Conservation (phyloP, 2,888 invertebrate species). For the Nephrotoma flavescens region DNA sequence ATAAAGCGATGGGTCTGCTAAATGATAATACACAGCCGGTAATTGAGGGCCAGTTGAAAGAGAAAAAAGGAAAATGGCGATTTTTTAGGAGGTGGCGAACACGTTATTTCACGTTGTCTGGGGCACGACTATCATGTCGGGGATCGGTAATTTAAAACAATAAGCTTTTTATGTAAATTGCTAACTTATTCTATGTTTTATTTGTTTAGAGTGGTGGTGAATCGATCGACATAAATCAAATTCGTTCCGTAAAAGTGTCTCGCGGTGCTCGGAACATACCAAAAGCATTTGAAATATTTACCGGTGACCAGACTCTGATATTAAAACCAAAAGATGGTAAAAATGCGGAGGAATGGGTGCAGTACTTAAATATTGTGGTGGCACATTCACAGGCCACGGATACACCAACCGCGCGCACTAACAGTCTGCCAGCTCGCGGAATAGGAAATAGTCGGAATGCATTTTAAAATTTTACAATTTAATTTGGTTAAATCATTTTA, state of each 20-base stretch:
- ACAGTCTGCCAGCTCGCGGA: slow-evolving; percentile 30
- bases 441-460: slow-evolving; percentile 11
- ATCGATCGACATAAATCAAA: slow-evolving; percentile 82
- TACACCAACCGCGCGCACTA: slow-evolving; percentile 31
- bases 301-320: slow-evolving; percentile 80
- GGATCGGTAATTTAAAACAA: slow-evolving; percentile 49
- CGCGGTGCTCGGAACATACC: slow-evolving; percentile 83
- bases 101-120: slow-evolving; percentile 84
- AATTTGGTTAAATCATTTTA: background rate
- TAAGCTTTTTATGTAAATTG: slow-evolving; percentile 30
- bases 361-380: slow-evolving; percentile 84
- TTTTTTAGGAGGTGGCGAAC: slow-evolving; percentile 86
- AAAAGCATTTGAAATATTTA: slow-evolving; percentile 93
- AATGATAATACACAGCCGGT: slow-evolving; percentile 69
- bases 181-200: background rate
- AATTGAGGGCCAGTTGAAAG: slow-evolving; percentile 80
- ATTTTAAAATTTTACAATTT: slow-evolving; percentile 6
- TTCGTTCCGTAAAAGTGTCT: slow-evolving; percentile 87
- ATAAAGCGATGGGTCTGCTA: slow-evolving; percentile 71
- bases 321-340: slow-evolving; percentile 89
- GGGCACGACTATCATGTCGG: slow-evolving; percentile 77
- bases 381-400: slow-evolving; percentile 47
- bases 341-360: slow-evolving; percentile 93
- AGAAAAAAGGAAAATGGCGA: slow-evolving; percentile 85
- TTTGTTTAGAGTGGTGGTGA: slow-evolving; percentile 61